A percentile compares a stretch with the other conserved stretches of the same genome.
phyloP scores from a whole-genome alignment of 2,797 vertebrate species.

The Synanceia verrucosa region DNA sequence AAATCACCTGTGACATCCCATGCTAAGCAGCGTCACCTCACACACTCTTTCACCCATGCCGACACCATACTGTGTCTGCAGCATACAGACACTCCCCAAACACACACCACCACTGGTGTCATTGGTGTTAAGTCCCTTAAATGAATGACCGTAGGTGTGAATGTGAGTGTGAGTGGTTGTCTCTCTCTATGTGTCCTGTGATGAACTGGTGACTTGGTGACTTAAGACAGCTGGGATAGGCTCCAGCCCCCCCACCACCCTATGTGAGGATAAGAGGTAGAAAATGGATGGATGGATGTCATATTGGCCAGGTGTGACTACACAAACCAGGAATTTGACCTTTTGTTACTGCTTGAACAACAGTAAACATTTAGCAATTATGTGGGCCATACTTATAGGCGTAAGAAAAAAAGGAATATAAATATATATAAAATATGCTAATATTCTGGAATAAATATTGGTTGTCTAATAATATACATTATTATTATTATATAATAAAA shows the following conservation, averaged over 20 bases:
- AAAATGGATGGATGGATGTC: no score
- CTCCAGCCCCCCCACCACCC: no score
- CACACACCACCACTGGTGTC: conserved; percentile 2
- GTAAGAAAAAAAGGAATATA: background rate
- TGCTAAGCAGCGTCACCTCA: conserved; percentile 35
- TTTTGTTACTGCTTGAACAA: background rate
- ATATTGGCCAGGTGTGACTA: background rate
- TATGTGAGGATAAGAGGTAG: no score
- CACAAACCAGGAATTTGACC: background rate
- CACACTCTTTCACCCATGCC: conserved; percentile 15
- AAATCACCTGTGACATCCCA: conserved; percentile 60
- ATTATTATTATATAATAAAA: no score
- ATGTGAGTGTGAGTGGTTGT: conserved; percentile 12
- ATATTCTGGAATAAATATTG: background rate
- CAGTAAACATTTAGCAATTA: background rate
- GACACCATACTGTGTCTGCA: conserved; percentile 9
- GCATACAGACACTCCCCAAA: background rate
- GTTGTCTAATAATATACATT: background rate
- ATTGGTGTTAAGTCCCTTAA: conserved; percentile 29
- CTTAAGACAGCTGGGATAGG: no score
- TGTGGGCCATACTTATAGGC: no score
- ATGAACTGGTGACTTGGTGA: no score
- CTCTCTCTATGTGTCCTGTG: conserved; percentile 10
- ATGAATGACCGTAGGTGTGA: no score
- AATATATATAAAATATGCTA: background rate